Evolutionary conservation across 1,140 invertebrate genomes (phyloP).

Genomic region (Leptopilina clavipes): DNA sequence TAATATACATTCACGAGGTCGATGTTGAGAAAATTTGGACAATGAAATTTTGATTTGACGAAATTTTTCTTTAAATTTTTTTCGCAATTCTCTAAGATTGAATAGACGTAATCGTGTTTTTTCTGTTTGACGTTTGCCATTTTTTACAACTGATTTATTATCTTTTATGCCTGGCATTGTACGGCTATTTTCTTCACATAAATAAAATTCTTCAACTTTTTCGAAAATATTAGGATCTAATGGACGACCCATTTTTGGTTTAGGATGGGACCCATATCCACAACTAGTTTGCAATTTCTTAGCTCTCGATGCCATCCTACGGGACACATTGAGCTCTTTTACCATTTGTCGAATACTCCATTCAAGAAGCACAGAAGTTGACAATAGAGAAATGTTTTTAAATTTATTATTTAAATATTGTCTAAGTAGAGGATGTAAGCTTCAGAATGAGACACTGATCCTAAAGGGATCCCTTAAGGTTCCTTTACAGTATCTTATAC

Average conservation of each 20-base stretch:
- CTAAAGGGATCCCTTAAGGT: too few relatives aligned
- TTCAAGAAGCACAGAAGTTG: not conserved
- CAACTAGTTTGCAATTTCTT: not conserved
- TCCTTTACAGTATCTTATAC: too few relatives aligned
- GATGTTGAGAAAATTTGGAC: conserved; percentile 33
- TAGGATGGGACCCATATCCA: not conserved
- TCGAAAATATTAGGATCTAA: not conserved
- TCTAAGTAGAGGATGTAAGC: too few relatives aligned
- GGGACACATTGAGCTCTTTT: not conserved
- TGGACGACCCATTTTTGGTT: not conserved
- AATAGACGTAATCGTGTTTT: not conserved
- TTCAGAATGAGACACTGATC: too few relatives aligned
- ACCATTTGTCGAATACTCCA: not conserved
- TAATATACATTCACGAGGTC: conserved; percentile 32
- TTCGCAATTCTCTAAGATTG: conserved; percentile 23
- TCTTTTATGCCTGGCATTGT: conserved; percentile 38
- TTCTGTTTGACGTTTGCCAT: too few relatives aligned
- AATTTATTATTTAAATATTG: too few relatives aligned
- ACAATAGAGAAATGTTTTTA: not conserved
- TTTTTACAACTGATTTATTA: conserved; percentile 25
- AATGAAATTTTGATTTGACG: conserved; percentile 38
- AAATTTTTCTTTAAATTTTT: conserved; percentile 34
- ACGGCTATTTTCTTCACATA: conserved; percentile 3
- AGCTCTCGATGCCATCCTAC: not conserved
- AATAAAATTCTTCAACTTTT: conserved; percentile 2